Conservation (phyloP, 2,888 invertebrate genomes). For the Furcula furcula region DNA sequence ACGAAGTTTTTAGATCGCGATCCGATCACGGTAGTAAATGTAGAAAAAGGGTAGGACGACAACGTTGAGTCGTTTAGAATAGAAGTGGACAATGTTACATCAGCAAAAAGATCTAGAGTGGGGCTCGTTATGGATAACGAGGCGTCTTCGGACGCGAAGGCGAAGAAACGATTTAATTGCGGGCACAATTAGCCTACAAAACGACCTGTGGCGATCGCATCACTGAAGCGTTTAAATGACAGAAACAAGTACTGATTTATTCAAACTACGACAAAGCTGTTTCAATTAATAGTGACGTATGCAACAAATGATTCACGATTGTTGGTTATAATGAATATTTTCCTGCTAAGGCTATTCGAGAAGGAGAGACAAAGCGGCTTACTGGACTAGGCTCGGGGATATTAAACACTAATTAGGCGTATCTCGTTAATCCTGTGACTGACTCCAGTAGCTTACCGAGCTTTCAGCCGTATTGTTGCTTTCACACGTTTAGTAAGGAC, state of each 20-base stretch:
- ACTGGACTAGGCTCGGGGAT: slow-evolving; percentile 22
- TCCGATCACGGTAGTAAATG: slow-evolving; percentile 17
- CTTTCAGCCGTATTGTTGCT: slow-evolving; percentile 24
- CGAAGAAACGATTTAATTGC: slow-evolving; percentile 65
- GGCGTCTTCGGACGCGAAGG: slow-evolving; percentile 44
- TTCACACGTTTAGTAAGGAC: no score
- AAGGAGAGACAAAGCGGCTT: slow-evolving; percentile 17
- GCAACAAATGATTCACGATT: slow-evolving; percentile 2
- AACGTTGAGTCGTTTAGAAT: slow-evolving; percentile 41
- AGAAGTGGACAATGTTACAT: slow-evolving; percentile 46
- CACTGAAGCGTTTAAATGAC: slow-evolving; percentile 43
- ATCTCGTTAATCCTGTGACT: slow-evolving; percentile 35
- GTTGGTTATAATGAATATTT: slow-evolving; percentile 2
- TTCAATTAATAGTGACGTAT: slow-evolving; percentile 14
- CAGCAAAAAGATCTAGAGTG: slow-evolving; percentile 45
- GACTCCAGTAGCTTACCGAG: slow-evolving; percentile 23
- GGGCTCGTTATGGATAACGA: slow-evolving; percentile 53
- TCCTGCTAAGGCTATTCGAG: neutral
- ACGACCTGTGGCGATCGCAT: slow-evolving; percentile 62
- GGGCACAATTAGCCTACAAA: slow-evolving; percentile 67
- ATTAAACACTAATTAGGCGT: slow-evolving; percentile 56
- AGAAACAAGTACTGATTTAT: slow-evolving; percentile 32
- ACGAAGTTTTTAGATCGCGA: slow-evolving; percentile 26
- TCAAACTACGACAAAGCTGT: slow-evolving; percentile 18
- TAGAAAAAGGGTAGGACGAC: slow-evolving; percentile 23